Evolutionary conservation across 2,113 vertebrate species (phyloP).

Genomic region (Elephas maximus): DNA sequence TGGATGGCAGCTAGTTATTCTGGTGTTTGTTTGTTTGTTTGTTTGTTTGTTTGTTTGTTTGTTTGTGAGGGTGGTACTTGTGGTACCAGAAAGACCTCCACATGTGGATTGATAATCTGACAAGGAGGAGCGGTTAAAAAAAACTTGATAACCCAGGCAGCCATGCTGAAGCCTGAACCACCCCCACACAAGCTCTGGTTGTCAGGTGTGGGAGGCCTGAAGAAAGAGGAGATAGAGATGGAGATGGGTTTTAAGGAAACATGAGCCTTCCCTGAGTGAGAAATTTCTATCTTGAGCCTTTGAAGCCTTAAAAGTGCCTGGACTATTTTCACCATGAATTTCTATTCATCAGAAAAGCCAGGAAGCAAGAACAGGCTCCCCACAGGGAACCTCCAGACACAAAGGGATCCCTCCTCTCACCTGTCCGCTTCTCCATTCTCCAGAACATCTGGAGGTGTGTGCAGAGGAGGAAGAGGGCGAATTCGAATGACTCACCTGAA

Average conservation of each 20-base stretch:
- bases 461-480: conserved; percentile 1
- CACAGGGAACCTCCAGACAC: neutral
- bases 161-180: neutral
- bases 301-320: neutral
- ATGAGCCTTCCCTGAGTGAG: neutral
- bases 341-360: neutral
- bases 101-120: neutral
- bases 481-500: conserved; percentile 33
- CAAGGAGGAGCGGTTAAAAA: neutral
- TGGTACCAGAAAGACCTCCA: neutral
- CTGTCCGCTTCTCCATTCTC: neutral
- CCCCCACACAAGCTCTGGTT: neutral
- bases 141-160: neutral
- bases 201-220: neutral
- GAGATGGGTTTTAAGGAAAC: neutral
- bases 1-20: neutral
- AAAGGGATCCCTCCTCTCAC: conserved; percentile 30
- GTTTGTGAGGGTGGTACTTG: neutral
- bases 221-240: neutral
- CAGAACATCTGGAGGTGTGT: conserved; percentile 9
- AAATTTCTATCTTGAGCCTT: neutral
- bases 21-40: neutral
- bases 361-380: neutral
- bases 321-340: neutral
- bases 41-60: neutral